Evolutionary conservation across 2,113 vertebrate species (phyloP).

Genomic region (Carassius gibelio): DNA sequence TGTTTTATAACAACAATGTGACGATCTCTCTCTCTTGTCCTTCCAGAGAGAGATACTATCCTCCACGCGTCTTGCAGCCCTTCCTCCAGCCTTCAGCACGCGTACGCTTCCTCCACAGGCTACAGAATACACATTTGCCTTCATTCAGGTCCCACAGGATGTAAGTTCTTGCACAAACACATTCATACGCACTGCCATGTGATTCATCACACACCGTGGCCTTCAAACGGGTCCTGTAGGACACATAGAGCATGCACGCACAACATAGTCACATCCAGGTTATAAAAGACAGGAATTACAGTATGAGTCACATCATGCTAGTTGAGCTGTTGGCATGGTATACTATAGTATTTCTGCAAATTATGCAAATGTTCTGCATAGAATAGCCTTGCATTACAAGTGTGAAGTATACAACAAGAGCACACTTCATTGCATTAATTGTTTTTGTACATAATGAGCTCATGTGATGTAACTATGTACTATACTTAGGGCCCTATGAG

Average conservation of each 20-base stretch:
- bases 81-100: slow-evolving; percentile 88
- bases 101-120: slow-evolving; percentile 85
- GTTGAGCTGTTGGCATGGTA: neutral
- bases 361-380: neutral
- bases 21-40: slow-evolving; percentile 23
- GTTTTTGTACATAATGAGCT: neutral
- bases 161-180: slow-evolving; percentile 77
- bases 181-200: neutral
- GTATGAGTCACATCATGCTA: neutral
- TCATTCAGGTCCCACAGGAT: slow-evolving; percentile 89
- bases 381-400: neutral
- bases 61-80: slow-evolving; percentile 80
- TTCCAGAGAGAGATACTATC: slow-evolving; percentile 87
- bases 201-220: neutral
- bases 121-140: slow-evolving; percentile 88
- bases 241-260: neutral
- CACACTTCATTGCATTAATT: too few species aligned
- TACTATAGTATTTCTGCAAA: neutral
- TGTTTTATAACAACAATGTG: slow-evolving; percentile 37
- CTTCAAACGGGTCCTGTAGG: slow-evolving; percentile 12
- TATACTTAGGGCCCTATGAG: too few species aligned
- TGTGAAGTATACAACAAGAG: too few species aligned
- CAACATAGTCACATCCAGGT: neutral
- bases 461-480: neutral
- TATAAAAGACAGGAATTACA: slow-evolving; percentile 5